These are phyloP conservation scores for Nasonia giraulti DNA, from an alignment of 1,140 invertebrate species.

Conservation along the genomic window DNA sequence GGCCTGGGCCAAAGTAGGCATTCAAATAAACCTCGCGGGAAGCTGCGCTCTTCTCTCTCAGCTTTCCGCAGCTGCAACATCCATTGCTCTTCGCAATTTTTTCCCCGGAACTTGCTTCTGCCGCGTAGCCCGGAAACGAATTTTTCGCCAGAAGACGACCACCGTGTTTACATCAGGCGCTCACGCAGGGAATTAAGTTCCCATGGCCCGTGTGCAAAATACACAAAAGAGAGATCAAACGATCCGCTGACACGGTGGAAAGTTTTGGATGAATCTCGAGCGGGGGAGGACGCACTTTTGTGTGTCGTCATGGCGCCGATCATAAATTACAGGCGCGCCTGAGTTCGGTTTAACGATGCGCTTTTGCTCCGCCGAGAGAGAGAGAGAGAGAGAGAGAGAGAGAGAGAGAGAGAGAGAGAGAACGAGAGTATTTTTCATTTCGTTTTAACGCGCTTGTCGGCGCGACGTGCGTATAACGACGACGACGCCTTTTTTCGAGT, in stretches of 20 bases:
- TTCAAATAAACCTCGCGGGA: slow-evolving; percentile 69
- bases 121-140: neutral
- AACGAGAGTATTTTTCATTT: slow-evolving; percentile 35
- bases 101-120: neutral
- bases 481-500: slow-evolving; percentile 8
- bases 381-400: no score
- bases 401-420: neutral
- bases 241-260: slow-evolving; percentile 32
- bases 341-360: slow-evolving; percentile 25
- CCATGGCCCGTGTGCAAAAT: neutral
- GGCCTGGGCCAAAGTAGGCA: slow-evolving; percentile 59
- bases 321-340: slow-evolving; percentile 37
- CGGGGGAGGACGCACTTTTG: neutral
- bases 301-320: slow-evolving; percentile 28
- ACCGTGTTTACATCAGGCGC: slow-evolving; percentile 43
- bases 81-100: neutral
- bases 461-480: neutral
- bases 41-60: slow-evolving; percentile 47
- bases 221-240: slow-evolving; percentile 35
- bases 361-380: neutral
- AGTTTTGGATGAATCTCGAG: slow-evolving; percentile 38
- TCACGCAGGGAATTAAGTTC: slow-evolving; percentile 48
- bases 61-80: slow-evolving; percentile 22
- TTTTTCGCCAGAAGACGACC: neutral
- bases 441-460: neutral